These are phyloP conservation scores for Periophthalmus modestus DNA, from an alignment of 2,113 vertebrate species.

Conservation along the genomic window DNA sequence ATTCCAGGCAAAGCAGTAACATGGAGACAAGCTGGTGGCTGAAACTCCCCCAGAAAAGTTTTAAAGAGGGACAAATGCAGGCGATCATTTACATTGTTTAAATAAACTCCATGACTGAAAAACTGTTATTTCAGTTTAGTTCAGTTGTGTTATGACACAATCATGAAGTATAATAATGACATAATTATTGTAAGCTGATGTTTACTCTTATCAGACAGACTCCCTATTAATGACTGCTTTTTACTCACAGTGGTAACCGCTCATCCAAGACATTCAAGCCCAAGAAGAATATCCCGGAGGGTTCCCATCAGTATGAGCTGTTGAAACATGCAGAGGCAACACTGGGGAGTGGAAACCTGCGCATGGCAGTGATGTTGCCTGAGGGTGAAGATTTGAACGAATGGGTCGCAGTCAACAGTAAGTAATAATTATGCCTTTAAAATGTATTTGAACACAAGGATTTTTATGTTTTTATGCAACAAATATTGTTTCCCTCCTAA, in stretches of 20 bases:
- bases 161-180: too few relatives aligned
- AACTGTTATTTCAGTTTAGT: too few relatives aligned
- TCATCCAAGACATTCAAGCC: slow-evolving; percentile 95
- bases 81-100: too few relatives aligned
- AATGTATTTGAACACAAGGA: background rate
- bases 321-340: slow-evolving; percentile 94
- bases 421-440: slow-evolving; percentile 53
- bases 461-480: background rate
- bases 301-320: slow-evolving; percentile 94
- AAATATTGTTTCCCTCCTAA: background rate
- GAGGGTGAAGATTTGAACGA: slow-evolving; percentile 96
- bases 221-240: background rate
- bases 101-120: too few relatives aligned
- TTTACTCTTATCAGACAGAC: background rate
- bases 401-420: slow-evolving; percentile 96
- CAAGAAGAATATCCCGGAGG: slow-evolving; percentile 95
- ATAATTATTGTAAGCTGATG: background rate
- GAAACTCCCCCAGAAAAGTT: too few relatives aligned
- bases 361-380: slow-evolving; percentile 91
- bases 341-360: slow-evolving; percentile 90
- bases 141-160: too few relatives aligned
- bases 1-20: too few relatives aligned
- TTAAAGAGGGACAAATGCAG: too few relatives aligned
- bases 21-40: too few relatives aligned
- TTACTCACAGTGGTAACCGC: slow-evolving; percentile 82